Base-by-base conservation (phyloP, 1,140 invertebrate genomes). In the Bombus ignitus region DNA sequence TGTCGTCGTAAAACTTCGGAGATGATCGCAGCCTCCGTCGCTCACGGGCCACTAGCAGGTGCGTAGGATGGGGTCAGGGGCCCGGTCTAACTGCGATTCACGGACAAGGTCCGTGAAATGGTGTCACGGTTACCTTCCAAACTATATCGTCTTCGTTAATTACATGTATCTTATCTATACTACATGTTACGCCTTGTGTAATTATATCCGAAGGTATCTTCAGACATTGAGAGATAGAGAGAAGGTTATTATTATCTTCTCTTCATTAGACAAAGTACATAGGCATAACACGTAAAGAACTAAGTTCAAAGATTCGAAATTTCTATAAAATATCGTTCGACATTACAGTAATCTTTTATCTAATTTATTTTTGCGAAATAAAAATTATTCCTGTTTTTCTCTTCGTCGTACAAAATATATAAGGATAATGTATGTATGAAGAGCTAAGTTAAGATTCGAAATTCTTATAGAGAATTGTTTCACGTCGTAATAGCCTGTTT, bases 1-100 rank as follows among this genome's bases (percentile, higher is more conserved):
- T 68, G 62, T 77, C 88, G 81, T 90, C 89, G 89, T 90, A 82
- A 87, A 87, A 87, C 73, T 89, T 90, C 81, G 88, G 85, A 39
- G 62, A 84, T 66, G 59, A 87, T 87, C 85, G 81, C 80, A 78
- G 79, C 77, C 57, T 66, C 78, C 77, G 68, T 71, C 77, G 88
- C 32, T 87, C 42, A 68, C 59, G 75, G 73, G 75, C 59, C 70
- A 86, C 80, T 32, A 68, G n/a, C 85, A 89, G 89, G 75, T 90
- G 80, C 74, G 78, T 81, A 81, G 79, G 89, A 89, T 80, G 68
- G 78, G 80, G 81, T 87, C 85, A 89, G 62, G 70, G 44, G 74
- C 79, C 66, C 66, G 39, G 71, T 77, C 66, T 53, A 35, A 66
- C n/a, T 68, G 32, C n/a, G 74, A 82, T 88, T 88, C 83, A 78